A percentile compares a stretch with the other conserved stretches of the same genome.
Evolutionary conservation across 1,140 invertebrate species (phyloP).

Genomic region (Papilio glaucus): DNA sequence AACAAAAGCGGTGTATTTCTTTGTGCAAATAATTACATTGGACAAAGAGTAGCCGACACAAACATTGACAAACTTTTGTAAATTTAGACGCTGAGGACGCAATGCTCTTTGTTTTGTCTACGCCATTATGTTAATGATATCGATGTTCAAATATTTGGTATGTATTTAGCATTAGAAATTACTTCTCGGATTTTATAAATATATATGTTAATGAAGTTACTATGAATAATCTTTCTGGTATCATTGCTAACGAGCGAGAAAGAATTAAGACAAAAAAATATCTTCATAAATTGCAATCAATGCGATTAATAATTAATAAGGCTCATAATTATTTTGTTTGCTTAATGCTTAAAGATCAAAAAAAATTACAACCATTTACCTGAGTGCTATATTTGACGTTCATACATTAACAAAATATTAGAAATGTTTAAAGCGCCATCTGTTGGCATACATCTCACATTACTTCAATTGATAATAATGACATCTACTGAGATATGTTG

Average conservation of each 20-base stretch:
- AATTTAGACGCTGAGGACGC: background rate
- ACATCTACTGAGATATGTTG: background rate
- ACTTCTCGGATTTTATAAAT: background rate
- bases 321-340: too few relatives aligned
- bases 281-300: background rate
- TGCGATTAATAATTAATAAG: too few relatives aligned
- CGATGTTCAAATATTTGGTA: background rate
- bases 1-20: constrained; percentile 15
- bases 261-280: too few relatives aligned
- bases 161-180: background rate
- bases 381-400: background rate
- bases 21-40: constrained; percentile 15
- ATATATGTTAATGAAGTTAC: background rate
- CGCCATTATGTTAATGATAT: background rate
- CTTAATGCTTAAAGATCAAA: too few relatives aligned
- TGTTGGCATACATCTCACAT: constrained; percentile 32
- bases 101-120: background rate
- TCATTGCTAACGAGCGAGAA: too few relatives aligned
- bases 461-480: background rate
- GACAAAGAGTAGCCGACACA: constrained; percentile 8
- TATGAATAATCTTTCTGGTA: background rate
- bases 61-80: constrained; percentile 8
- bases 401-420: background rate
- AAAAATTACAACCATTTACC: background rate
- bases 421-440: constrained; percentile 43